Conservation (phyloP, 2,888 invertebrate genomes). For the Tachina grossa region DNA sequence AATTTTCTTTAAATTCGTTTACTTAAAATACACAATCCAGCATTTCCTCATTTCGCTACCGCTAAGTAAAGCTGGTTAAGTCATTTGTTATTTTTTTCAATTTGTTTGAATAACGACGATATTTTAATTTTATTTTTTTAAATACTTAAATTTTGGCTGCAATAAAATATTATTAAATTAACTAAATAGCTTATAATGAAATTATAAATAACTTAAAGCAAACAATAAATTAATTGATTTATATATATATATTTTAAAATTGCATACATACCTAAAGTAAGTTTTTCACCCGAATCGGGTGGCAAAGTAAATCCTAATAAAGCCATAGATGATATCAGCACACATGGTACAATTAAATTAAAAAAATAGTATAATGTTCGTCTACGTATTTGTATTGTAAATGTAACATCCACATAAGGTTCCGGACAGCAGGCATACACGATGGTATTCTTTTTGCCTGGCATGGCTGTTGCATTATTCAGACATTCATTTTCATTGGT, state of each 20-base stretch:
- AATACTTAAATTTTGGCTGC: conserved; percentile 39
- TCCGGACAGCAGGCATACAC: conserved; percentile 96
- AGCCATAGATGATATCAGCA: conserved; percentile 99
- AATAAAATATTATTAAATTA: conserved; percentile 58
- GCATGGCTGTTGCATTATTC: conserved; percentile 88
- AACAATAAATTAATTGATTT: conserved; percentile 8
- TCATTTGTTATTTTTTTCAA: conserved; percentile 5
- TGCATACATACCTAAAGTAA: conserved; percentile 83
- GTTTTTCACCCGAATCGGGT: conserved; percentile 88
- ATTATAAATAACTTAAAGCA: neutral
- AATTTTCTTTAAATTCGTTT: conserved; percentile 49
- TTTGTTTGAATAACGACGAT: neutral
- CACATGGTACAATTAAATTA: conserved; percentile 99
- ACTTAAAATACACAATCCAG: conserved; percentile 76
- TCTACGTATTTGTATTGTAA: conserved; percentile 97
- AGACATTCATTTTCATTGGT: neutral
- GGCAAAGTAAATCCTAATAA: conserved; percentile 98
- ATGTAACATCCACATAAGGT: conserved; percentile 95
- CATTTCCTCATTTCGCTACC: conserved; percentile 82
- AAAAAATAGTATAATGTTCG: conserved; percentile 99
- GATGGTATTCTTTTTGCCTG: conserved; percentile 94
- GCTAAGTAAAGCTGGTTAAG: conserved; percentile 64
- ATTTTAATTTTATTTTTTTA: neutral
- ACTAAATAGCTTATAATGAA: conserved; percentile 11
- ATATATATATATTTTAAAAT: conserved; percentile 11